phyloP scores from a whole-genome alignment of 2,113 vertebrate species.

The Prunella fulvescens region DNA sequence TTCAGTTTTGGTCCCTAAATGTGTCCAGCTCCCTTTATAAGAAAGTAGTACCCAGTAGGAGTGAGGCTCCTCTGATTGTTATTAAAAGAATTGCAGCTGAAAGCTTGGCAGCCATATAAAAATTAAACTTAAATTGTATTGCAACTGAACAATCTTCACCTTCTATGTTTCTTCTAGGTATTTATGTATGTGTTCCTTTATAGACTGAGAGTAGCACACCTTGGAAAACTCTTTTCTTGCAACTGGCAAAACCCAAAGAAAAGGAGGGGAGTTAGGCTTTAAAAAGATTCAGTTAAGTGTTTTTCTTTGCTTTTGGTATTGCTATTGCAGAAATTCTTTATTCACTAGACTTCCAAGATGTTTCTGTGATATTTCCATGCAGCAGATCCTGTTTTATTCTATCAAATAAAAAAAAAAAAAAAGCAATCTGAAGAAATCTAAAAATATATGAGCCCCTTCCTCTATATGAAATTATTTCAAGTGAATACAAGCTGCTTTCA shows the following conservation, averaged over 20 bases:
- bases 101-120: not conserved
- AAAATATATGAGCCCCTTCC: not conserved
- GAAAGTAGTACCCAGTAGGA: not conserved
- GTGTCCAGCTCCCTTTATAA: not conserved
- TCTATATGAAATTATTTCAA: not conserved
- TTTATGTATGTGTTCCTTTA: not conserved
- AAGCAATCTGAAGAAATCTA: not conserved
- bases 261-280: not conserved
- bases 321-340: not conserved
- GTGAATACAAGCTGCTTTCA: not conserved
- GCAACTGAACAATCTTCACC: not conserved
- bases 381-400: not conserved
- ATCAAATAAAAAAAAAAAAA: not conserved
- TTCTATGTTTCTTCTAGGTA: not conserved
- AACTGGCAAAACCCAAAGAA: not conserved
- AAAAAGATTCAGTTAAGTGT: not conserved
- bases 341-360: not conserved
- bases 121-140: not conserved
- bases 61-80: not conserved
- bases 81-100: not conserved
- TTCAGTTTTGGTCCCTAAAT: not conserved
- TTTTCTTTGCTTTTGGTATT: not conserved
- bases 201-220: not conserved
- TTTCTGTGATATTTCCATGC: not conserved
- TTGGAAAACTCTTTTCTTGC: not conserved